A percentile compares a stretch with the other conserved stretches of the same genome.
These are phyloP conservation scores for Melinaea menophilus DNA, from an alignment of 2,888 invertebrate genomes.

Conservation along the genomic window DNA sequence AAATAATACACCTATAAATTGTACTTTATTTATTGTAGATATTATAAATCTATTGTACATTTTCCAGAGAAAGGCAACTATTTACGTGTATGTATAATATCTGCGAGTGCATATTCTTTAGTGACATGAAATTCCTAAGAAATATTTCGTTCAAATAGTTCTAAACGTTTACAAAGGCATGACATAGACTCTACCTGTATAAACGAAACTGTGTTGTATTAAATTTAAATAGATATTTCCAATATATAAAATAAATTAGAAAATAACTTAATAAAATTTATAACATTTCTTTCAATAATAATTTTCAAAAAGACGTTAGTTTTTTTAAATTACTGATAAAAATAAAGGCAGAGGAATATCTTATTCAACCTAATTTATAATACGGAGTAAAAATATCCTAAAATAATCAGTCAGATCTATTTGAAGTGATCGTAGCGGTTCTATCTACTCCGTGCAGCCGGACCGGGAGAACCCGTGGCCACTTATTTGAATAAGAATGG, in stretches of 20 bases:
- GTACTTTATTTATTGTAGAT: too few species aligned
- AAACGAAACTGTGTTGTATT: too few species aligned
- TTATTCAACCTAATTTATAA: not conserved
- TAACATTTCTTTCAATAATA: too few species aligned
- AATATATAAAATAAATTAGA: too few species aligned
- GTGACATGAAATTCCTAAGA: not conserved
- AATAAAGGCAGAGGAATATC: too few species aligned
- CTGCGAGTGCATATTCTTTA: not conserved
- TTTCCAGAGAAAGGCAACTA: too few species aligned
- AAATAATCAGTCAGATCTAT: slow-evolving; percentile 29
- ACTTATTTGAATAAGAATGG: slow-evolving; percentile 75
- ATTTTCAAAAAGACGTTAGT: too few species aligned
- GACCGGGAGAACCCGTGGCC: slow-evolving; percentile 53
- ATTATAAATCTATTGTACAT: too few species aligned
- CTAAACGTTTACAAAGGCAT: not conserved
- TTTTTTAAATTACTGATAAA: too few species aligned
- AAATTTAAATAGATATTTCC: too few species aligned
- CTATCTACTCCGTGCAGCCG: slow-evolving; percentile 42
- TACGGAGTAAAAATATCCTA: slow-evolving; percentile 2
- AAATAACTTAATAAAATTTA: too few species aligned
- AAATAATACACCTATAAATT: too few species aligned
- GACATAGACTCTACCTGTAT: not conserved
- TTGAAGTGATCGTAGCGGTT: slow-evolving; percentile 33
- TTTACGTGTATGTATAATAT: not conserved
- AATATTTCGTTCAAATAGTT: not conserved